Evolutionary conservation across 1,140 invertebrate species (phyloP).

Genomic region (Armadillidium nasatum): DNA sequence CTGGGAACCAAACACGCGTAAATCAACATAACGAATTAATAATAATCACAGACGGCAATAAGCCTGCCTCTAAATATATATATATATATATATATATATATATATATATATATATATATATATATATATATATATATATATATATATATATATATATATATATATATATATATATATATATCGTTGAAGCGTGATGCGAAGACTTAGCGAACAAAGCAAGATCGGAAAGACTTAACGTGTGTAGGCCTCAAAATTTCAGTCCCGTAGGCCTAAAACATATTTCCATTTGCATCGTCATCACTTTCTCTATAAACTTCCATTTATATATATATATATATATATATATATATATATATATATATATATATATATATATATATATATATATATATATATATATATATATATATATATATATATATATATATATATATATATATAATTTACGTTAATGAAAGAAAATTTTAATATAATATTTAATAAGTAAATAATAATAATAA

Average conservation of each 20-base stretch:
- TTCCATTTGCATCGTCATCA: neutral
- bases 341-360: constrained; percentile 19
- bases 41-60: too few species aligned
- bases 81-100: constrained; percentile 16
- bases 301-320: neutral
- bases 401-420: constrained; percentile 3
- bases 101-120: constrained; percentile 13
- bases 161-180: constrained; percentile 22
- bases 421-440: neutral
- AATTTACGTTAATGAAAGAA: too few species aligned
- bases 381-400: constrained; percentile 8
- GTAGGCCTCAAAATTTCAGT: neutral
- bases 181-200: neutral
- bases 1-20: too few species aligned
- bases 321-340: constrained; percentile 18
- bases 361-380: constrained; percentile 22
- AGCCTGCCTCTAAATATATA: neutral
- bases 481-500: neutral
- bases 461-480: neutral
- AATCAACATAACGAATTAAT: too few species aligned
- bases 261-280: constrained; percentile 11
- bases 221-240: constrained; percentile 20
- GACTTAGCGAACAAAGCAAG: neutral
- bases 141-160: constrained; percentile 21
- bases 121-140: neutral